phyloP scores from a whole-genome alignment of 1,140 invertebrate species.

The Pseudomyrmex pallidus region DNA sequence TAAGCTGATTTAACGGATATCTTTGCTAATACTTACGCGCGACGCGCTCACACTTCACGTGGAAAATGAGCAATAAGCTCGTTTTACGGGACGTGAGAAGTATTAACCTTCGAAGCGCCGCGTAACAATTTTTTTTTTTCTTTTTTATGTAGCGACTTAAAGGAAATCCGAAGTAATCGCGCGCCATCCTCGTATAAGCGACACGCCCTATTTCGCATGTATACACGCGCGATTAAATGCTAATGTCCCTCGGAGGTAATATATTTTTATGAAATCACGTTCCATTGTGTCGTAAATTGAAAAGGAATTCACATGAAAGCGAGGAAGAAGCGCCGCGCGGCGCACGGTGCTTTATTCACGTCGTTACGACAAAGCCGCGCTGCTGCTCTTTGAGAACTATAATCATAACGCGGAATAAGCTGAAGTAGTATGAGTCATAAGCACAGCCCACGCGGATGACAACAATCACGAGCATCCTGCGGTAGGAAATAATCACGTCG shows the following conservation, averaged over 20 bases:
- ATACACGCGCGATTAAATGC: background rate
- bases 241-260: background rate
- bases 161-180: background rate
- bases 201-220: background rate
- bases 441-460: conserved; percentile 55
- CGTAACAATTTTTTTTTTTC: background rate
- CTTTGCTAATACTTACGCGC: conserved; percentile 1
- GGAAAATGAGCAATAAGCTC: conserved; percentile 25
- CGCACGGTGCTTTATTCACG: conserved; percentile 20
- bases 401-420: conserved; percentile 58
- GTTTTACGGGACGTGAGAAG: conserved; percentile 23
- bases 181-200: background rate
- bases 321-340: background rate
- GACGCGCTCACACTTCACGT: conserved; percentile 4
- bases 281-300: conserved; percentile 7
- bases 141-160: background rate
- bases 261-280: conserved; percentile 28
- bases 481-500: conserved; percentile 39
- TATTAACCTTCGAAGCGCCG: background rate
- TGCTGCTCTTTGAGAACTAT: conserved; percentile 46
- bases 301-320: conserved; percentile 13
- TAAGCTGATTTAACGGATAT: conserved; percentile 47
- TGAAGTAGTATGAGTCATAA: conserved; percentile 47
- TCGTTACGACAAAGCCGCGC: conserved; percentile 34
- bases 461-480: conserved; percentile 57